Base-by-base conservation (phyloP, 2,888 invertebrate genomes). In the Pristionchus exspectatus region DNA sequence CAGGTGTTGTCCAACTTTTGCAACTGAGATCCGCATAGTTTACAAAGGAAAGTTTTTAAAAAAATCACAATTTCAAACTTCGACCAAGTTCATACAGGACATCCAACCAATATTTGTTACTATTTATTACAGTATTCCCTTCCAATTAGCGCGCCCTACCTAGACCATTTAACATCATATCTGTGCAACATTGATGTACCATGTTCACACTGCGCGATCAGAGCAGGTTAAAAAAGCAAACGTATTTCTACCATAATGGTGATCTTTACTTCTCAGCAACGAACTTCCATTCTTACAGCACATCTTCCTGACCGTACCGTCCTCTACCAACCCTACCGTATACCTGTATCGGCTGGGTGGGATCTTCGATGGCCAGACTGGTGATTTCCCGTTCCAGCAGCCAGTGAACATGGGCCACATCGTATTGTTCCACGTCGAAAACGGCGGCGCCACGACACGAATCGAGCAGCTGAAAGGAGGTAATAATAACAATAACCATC, bases 391-490 rank as follows among this genome's bases (percentile, higher is more conserved):
- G 85, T 81, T 92, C 89, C 83, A 94, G 81, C 81, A 94, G 88
- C 72, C 92, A 91, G 86, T 93, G 92, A 88, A 94, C 87, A 87
- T 92, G 92, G 44, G 91, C 90, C 14, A 94, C 91, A 84, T 94
- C 94, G 91, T 93, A 94, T 66, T 93, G 93, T 18, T 93, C 90
- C 16, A 94, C 91, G 59, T 92, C 92, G 88, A 91, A 92, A 24
- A 92, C 92, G 2, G 92, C 91, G 0, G 90, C 88, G 9, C 92
- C 90, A 24, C 92, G 90, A 85, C 92, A 93, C 9, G 91, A 89
- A 54, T 92, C 91, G 81, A 92, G 91, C 18, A 92, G 72, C 91
- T 91, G 86, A 89, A 89, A 63, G 2, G 9, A 50, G 44, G 10
- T 12, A 50, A 50, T 50, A 10, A 50, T 50, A 50, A 50, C 9